Base-by-base conservation (phyloP, 2,113 vertebrate species). In the Cettia cetti region DNA sequence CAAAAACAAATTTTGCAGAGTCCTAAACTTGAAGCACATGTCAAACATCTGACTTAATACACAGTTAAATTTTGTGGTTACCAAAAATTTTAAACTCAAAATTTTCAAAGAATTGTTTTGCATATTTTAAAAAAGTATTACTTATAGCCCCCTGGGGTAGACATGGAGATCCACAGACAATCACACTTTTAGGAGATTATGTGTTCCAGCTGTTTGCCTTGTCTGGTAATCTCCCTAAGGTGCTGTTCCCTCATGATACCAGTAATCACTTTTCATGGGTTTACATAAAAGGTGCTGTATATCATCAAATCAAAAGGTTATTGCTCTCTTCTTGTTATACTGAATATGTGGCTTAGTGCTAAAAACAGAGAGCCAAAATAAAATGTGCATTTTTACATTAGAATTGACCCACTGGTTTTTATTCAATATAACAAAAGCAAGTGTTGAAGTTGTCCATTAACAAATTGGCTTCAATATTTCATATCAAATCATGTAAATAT, bases 231-330 rank as follows among this genome's bases (percentile, higher is more conserved):
- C 81, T 82, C 90, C 90, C 91, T 31, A 74, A 72, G 82, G 95
- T 68, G 82, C 33, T 64, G 78, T 80, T 86, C 76, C 63, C 54
- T 84, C 84, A 52, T 13, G 40, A 82, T 70, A 66, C 90, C 84
- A 74, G 85, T 79, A 93, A 93, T 81, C 93, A 86, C 83, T 85
- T 86, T 91, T 87, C 72, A 88, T 49, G 65, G 53, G 64, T 89
- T 97, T 90, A 76, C 59, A 88, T 84, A 95, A 95, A 85, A 72
- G 66, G 72, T 79, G 75, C 85, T 53, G 56, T 89, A 74, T 83
- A 93, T 95, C 95, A 93, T 80, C 60, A 87, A 78, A 91, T 92
- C 84, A 82, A 94, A 95, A 78, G 85, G 74, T 64, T 89, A 90
- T 77, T 86, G 79, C 77, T 90, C 39, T 82, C 78, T 64, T 40